Conservation (phyloP, 2,888 invertebrate genomes). For the Andrena chrysosceles region DNA sequence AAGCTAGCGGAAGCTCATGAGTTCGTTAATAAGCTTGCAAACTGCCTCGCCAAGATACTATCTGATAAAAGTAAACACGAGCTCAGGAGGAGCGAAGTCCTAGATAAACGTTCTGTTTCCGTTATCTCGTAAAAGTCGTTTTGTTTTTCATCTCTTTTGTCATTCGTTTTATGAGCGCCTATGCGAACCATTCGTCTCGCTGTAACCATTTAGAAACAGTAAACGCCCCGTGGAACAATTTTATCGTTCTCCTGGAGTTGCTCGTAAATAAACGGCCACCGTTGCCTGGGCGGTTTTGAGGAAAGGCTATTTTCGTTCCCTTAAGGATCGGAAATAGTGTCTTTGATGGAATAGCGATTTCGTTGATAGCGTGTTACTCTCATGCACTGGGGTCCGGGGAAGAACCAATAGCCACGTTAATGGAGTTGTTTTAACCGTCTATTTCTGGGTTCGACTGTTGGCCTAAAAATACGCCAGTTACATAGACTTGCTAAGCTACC, state of each 20-base stretch:
- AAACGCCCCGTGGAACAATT: constrained; percentile 24
- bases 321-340: constrained; percentile 9
- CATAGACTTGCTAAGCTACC: constrained; percentile 17
- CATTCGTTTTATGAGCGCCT: too few species aligned
- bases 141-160: background rate
- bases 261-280: constrained; percentile 38
- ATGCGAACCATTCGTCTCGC: constrained; percentile 19
- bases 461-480: constrained; percentile 64
- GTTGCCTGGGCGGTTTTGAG: constrained; percentile 21
- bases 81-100: background rate
- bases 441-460: constrained; percentile 61
- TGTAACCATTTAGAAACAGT: constrained; percentile 31
- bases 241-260: constrained; percentile 20
- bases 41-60: background rate
- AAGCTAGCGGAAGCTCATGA: too few species aligned
- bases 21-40: too few species aligned
- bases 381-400: constrained; percentile 46
- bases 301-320: constrained; percentile 32
- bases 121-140: background rate
- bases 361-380: constrained; percentile 5
- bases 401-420: constrained; percentile 59
- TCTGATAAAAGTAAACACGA: background rate
- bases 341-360: background rate
- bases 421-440: constrained; percentile 70
- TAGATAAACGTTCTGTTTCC: background rate